Percentiles rank a stretch among this genome's conserved stretches.
Conservation (phyloP, 2,113 vertebrate species). For the Candoia aspera region DNA sequence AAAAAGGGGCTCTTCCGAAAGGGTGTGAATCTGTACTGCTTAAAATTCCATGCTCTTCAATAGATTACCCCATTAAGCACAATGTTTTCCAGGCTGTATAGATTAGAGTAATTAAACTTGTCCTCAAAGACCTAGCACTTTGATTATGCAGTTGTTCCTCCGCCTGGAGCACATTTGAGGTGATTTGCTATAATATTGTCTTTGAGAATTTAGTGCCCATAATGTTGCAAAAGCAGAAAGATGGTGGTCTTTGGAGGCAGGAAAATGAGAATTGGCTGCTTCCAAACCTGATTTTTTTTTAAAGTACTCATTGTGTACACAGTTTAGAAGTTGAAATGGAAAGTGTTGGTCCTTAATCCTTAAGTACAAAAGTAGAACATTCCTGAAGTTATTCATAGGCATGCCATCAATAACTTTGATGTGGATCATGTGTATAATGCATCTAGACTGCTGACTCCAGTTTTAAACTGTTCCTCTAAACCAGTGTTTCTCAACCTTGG, state of each 20-base stretch:
- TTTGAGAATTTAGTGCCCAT: conserved; percentile 69
- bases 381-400: neutral
- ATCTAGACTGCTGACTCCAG: too few species aligned
- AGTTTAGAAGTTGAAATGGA: neutral
- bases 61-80: conserved; percentile 74
- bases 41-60: conserved; percentile 69
- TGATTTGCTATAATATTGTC: conserved; percentile 71
- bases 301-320: neutral
- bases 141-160: conserved; percentile 67
- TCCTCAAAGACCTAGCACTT: conserved; percentile 67
- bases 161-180: conserved; percentile 68
- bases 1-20: conserved; percentile 56
- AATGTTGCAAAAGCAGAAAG: conserved; percentile 50
- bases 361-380: too few species aligned
- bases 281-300: conserved; percentile 18
- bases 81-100: conserved; percentile 70
- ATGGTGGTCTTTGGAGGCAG: conserved; percentile 14
- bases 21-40: conserved; percentile 61
- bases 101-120: conserved; percentile 73
- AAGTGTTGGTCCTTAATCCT: too few species aligned
- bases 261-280: conserved; percentile 20
- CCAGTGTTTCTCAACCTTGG: too few species aligned
- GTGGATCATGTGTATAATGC: too few species aligned
- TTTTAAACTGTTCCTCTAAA: too few species aligned
- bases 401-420: too few species aligned